Base-by-base conservation (phyloP, 2,113 vertebrate species). In the Corythornis vintsioides region DNA sequence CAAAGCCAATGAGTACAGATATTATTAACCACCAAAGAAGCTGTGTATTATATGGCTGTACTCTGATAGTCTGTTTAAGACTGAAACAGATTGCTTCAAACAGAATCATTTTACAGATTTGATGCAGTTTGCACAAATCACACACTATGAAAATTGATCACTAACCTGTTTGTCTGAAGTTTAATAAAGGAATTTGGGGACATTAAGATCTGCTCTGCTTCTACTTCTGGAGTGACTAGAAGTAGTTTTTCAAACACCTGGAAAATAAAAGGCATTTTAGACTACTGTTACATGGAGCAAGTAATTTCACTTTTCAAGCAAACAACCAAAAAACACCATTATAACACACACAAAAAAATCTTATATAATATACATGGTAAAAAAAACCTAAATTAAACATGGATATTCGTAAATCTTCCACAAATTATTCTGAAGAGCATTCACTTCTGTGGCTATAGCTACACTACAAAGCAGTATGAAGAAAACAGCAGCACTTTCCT, bases 231-330 rank as follows among this genome's bases (percentile, higher is more conserved):
- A 94, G 97, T 97, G 85, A 98, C 57, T 77, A 99, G 95, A 43
- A 96, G 95, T 61, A 99, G 96, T 71, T 98, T 98, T 91, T 99
- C 99, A 97, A 99, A 99, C 47, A 99, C 99, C 99, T 98, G 97
- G 47, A 93, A 96, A 60, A 83, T 18, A 89, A 87, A 60, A 92
- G 15, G 7, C 5, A 78, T 81, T 77, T 76, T 42, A 48, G 26
- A 8, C 35, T 65, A 45, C 15, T 61, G 24, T 28, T 76, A 21
- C 56, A 20, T 42, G 42, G 63, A 82, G 38, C 24, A 28, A 78
- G 29, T 18, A 4, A 83, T 61, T 90, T 90, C 22, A 60, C 40
- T 50, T 85, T 77, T 55, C 91, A 87, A 94, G 66, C 22, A 87
- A 86, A 69, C 40, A 20, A 47, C 11, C 38, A 74, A 38, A 52